These are phyloP conservation scores for Semaprochilodus insignis DNA, from an alignment of 2,797 vertebrate species.

Conservation along the genomic window DNA sequence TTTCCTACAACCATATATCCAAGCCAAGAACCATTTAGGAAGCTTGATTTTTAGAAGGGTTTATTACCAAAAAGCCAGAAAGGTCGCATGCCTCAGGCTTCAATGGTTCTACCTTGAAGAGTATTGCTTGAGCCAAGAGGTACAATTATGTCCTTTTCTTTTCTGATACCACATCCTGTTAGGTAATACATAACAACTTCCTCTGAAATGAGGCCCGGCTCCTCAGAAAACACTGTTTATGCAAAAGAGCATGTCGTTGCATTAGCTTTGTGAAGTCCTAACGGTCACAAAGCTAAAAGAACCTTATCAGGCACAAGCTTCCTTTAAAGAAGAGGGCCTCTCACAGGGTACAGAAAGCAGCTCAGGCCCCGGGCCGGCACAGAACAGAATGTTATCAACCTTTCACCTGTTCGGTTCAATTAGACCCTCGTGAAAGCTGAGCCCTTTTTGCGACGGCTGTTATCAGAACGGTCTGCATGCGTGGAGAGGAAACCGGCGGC, in stretches of 20 bases:
- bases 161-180: neutral
- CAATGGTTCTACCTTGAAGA: neutral
- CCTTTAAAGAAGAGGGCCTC: constrained; percentile 22
- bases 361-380: neutral
- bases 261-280: neutral
- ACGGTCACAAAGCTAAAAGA: constrained; percentile 11
- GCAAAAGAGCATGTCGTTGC: neutral
- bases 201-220: neutral
- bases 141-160: neutral
- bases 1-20: too few species aligned
- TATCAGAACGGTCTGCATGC: constrained; percentile 57
- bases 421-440: constrained; percentile 29
- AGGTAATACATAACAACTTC: neutral
- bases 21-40: too few species aligned
- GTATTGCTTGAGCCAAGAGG: neutral
- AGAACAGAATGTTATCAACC: constrained; percentile 51
- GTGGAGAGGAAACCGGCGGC: constrained; percentile 45
- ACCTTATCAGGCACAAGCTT: constrained; percentile 28
- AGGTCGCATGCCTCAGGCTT: neutral
- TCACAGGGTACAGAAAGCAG: neutral
- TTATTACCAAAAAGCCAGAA: neutral
- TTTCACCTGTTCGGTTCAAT: constrained; percentile 48
- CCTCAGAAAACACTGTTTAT: neutral
- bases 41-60: too few species aligned
- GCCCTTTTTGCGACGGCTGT: constrained; percentile 36